phyloP scores from a whole-genome alignment of 1,140 invertebrate species.

The Eulimnadia texana region DNA sequence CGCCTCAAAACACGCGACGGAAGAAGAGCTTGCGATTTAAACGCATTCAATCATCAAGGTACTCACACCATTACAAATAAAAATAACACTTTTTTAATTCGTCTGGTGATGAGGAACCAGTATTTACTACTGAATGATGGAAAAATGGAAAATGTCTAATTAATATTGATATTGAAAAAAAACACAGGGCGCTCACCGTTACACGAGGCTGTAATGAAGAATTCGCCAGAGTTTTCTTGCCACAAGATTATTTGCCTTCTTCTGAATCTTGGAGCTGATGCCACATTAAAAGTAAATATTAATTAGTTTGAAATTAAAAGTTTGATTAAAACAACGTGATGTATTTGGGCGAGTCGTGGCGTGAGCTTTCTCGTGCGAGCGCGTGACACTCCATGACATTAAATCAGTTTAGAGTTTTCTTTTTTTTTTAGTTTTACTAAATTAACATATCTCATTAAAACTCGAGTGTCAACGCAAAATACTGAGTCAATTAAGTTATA shows the following conservation, averaged over 20 bases:
- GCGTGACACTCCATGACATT: too few relatives aligned
- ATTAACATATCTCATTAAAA: too few relatives aligned
- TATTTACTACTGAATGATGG: too few relatives aligned
- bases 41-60: conserved; percentile 1
- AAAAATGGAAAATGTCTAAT: too few relatives aligned
- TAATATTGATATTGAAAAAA: not conserved
- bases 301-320: not conserved
- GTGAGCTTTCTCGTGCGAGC: too few relatives aligned
- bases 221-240: not conserved
- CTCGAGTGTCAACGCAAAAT: too few relatives aligned
- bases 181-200: not conserved
- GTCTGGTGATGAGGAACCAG: too few relatives aligned
- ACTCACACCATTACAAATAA: too few relatives aligned
- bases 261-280: conserved; percentile 4
- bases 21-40: not conserved
- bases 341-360: too few relatives aligned
- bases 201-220: not conserved
- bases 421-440: not conserved
- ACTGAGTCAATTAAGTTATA: too few relatives aligned
- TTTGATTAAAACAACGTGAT: too few relatives aligned
- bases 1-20: not conserved
- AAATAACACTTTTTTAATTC: not conserved
- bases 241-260: not conserved
- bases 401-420: too few relatives aligned
- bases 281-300: not conserved